Conservation (phyloP, 2,797 vertebrate species). For the Macroramphosus scolopax region DNA sequence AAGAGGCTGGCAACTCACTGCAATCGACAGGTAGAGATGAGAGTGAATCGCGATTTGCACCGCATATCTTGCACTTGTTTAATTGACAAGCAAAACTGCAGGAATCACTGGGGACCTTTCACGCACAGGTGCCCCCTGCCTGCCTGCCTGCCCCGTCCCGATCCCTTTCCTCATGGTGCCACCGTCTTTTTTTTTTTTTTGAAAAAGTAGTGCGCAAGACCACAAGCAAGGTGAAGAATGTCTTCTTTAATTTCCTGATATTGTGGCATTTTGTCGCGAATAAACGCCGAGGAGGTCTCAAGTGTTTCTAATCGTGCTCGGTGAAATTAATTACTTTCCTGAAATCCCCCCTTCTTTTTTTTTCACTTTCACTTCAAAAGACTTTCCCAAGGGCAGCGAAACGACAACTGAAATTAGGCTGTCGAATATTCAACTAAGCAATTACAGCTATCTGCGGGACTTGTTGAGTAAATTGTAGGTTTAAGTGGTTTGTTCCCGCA, state of each 20-base stretch:
- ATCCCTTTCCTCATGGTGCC: conserved; percentile 34
- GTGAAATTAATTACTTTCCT: conserved; percentile 79
- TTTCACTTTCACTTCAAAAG: conserved; percentile 79
- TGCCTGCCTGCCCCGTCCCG: conserved; percentile 2
- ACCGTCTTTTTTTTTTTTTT: too few species aligned
- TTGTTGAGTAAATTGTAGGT: conserved; percentile 77
- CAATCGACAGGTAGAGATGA: too few species aligned
- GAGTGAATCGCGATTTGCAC: too few species aligned
- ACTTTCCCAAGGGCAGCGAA: conserved; percentile 79
- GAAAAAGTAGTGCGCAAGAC: conserved; percentile 26
- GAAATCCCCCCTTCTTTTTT: conserved; percentile 53
- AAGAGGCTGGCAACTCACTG: too few species aligned
- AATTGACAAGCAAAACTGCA: too few species aligned
- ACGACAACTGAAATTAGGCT: conserved; percentile 76
- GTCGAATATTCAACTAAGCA: conserved; percentile 78
- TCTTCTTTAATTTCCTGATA: conserved; percentile 69
- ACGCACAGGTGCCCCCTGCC: too few species aligned
- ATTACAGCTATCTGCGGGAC: conserved; percentile 77
- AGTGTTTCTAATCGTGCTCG: conserved; percentile 76
- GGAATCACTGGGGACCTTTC: too few species aligned
- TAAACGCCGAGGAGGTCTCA: conserved; percentile 63
- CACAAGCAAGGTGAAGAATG: conserved; percentile 55
- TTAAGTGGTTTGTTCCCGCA: conserved; percentile 76
- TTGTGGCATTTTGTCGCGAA: conserved; percentile 65
- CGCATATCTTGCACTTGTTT: too few species aligned